Evolutionary conservation across 2,113 vertebrate genomes (phyloP).

Genomic region (Mustela nigripes): DNA sequence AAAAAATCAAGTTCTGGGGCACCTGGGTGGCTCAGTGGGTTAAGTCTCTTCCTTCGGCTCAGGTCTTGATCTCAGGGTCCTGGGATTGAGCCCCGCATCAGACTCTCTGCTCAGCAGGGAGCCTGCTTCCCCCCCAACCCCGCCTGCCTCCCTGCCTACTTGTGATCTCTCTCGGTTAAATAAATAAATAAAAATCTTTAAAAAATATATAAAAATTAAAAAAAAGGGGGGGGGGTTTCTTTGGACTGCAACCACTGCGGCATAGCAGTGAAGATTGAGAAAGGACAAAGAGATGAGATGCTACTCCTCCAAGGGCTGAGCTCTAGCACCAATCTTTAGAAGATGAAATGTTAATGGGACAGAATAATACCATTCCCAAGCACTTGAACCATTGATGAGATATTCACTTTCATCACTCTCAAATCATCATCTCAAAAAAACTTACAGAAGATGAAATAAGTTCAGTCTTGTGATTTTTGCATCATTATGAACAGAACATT

Average conservation of each 20-base stretch:
- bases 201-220: too few relatives aligned
- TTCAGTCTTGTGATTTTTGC: slow-evolving; percentile 8
- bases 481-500: not conserved
- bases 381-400: not conserved
- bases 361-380: not conserved
- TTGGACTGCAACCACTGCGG: not conserved
- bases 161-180: too few relatives aligned
- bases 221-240: not conserved
- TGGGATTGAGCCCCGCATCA: too few relatives aligned
- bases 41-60: too few relatives aligned
- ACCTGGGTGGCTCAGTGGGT: too few relatives aligned
- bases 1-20: too few relatives aligned
- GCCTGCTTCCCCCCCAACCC: too few relatives aligned
- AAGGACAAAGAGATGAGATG: not conserved
- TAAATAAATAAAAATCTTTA: too few relatives aligned
- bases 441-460: slow-evolving; percentile 6
- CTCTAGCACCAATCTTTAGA: not conserved
- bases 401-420: slow-evolving; percentile 3
- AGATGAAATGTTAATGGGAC: slow-evolving; percentile 34
- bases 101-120: too few relatives aligned
- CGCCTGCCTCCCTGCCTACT: too few relatives aligned
- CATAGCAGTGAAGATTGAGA: not conserved
- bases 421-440: slow-evolving; percentile 54
- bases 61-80: too few relatives aligned
- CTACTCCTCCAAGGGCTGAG: not conserved